A percentile compares a stretch with the other conserved stretches of the same genome.
Conservation (phyloP, 2,888 invertebrate species). For the Electrophaes corylata region DNA sequence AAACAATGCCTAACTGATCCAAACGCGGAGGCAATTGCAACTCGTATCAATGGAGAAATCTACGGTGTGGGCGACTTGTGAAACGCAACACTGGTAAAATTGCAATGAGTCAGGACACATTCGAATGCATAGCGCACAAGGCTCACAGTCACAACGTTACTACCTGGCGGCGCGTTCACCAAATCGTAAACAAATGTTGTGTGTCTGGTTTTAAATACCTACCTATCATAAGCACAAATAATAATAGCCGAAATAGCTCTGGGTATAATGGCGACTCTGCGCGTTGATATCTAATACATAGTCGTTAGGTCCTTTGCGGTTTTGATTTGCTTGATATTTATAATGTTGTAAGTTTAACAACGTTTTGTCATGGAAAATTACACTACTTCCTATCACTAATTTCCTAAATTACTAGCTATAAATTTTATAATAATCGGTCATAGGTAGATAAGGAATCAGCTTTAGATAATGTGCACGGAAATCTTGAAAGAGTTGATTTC, state of each 20-base stretch:
- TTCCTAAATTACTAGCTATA: conserved; percentile 8
- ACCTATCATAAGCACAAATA: conserved; percentile 9
- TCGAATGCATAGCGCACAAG: conserved; percentile 56
- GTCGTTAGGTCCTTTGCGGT: background rate
- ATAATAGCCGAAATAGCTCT: conserved; percentile 12
- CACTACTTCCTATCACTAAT: conserved; percentile 10
- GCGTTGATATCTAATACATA: conserved; percentile 38
- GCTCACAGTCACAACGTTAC: conserved; percentile 16
- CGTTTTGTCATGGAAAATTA: conserved; percentile 8
- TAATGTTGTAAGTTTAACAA: background rate
- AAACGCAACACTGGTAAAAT: conserved; percentile 57
- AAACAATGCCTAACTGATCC: conserved; percentile 65
- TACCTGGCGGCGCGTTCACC: conserved; percentile 31
- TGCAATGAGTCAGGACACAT: conserved; percentile 64
- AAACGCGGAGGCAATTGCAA: conserved; percentile 62
- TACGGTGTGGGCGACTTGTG: conserved; percentile 64
- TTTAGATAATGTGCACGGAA: conserved; percentile 15
- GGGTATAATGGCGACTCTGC: conserved; percentile 1
- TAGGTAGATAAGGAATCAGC: conserved; percentile 26
- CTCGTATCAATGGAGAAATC: conserved; percentile 79
- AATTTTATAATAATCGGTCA: conserved; percentile 23
- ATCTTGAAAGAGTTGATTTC: background rate
- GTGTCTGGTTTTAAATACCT: conserved; percentile 21
- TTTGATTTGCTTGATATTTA: background rate
- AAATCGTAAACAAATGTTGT: conserved; percentile 40